Base-by-base conservation (phyloP, 2,888 invertebrate genomes). In the Agonopterix heracliana region DNA sequence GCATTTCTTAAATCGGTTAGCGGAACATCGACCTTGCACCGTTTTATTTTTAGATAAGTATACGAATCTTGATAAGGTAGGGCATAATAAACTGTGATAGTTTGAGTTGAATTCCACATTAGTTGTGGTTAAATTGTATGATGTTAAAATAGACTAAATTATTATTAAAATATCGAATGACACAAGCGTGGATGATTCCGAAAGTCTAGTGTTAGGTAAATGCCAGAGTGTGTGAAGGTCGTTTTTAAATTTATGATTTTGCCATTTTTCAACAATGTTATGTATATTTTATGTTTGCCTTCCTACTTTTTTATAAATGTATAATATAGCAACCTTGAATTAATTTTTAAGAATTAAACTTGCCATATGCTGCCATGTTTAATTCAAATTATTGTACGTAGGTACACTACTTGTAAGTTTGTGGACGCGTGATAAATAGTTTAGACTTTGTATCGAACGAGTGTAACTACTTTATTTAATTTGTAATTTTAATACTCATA, bases 361-460 rank as follows among this genome's bases (percentile, higher is more conserved):
- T 78, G 82, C 87, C 87, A 86, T 86, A 78, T 54, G 55, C 68
- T 68, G 81, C 81, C 80, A 84, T 84, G 85, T 83, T 85, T 85
- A 79, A 83, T 82, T 82, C 81, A 41, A 41, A 38, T 38, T 1
- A 36, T 41, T 41, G 10, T 40, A 40, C 40, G n/a, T 40, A 46
- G 40, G 12, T 9, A n/a, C 2, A 36, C 36, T 10, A 36, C n/a
- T 8, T 10, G 36, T 36, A n/a, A 45, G 35, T 45, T 13, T 45
- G 9, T 14, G 35, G 10, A 26, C 34, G 13, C 12, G 44, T 34
- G 11, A 36, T 13, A 45, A 43, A 51, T 26, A 41, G 35, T 45
- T 46, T 44, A 49, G 38, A 26, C 34, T 50, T 48, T 38, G 49
- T 50, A 53, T 50, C 47, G 54, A 52, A 58, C 26, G 26, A 26